Base-by-base conservation (phyloP, 2,113 vertebrate genomes). In the Pollachius pollachius region DNA sequence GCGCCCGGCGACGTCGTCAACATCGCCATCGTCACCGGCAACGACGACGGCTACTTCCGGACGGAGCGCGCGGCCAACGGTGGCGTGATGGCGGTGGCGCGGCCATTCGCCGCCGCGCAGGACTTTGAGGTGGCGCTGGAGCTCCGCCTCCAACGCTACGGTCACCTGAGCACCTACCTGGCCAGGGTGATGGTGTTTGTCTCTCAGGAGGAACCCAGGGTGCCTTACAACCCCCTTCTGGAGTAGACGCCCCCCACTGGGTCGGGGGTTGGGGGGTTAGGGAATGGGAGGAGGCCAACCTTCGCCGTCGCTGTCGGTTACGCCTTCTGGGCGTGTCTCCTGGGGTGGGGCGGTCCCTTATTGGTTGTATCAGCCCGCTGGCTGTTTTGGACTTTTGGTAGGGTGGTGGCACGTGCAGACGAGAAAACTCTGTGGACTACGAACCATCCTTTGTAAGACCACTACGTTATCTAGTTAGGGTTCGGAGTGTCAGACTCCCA, bases 151-250 rank as follows among this genome's bases (percentile, higher is more conserved):
- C 90, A 77, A 61, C 96, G 94, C 76, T 93, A 93, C 0, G 93
- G 92, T 89, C 91, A 89, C 60, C 61, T 94, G 82, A 95, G 88
- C 91, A 93, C 90, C 21, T 97, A 96, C 88, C 60, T 96, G 88
- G 95, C 96, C 75, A 96, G 95, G 89, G 92, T 99, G 73, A 89
- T 89, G 76, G 90, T 99, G 88, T 98, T 98, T 90, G 95, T 97
- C 60, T 95, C 95, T 9, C 89, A 94, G 52, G 94, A 96, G 17
- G 94, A 72, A 83, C 94, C 78, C 87, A 94, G 76, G 90, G 94
- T 90, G 90, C 90, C 92, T 76, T 90, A 82, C 25, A 77, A 70
- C 16, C 67, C 84, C 34, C 37, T 67, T 1, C 64, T 81, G 68
- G 87, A 89, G 76, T 90, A 85, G 74, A 65, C 17, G 58, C 8